These are phyloP conservation scores for Parasteatoda tepidariorum DNA, from an alignment of 1,140 invertebrate species.

Conservation along the genomic window DNA sequence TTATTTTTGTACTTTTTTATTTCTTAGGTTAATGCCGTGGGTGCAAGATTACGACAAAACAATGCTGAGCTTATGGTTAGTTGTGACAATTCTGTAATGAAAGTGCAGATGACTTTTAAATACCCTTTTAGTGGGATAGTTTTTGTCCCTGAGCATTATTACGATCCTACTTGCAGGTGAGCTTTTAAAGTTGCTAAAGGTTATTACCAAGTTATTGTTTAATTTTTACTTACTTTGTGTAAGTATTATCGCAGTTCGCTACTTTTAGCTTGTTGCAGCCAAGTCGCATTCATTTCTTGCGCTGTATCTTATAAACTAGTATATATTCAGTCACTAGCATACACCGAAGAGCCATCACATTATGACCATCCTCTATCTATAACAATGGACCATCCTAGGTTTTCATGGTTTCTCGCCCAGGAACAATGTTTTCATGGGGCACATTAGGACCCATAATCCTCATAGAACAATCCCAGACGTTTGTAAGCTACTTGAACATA, in stretches of 20 bases:
- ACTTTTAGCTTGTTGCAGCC: background rate
- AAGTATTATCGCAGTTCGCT: background rate
- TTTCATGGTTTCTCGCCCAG: too few relatives aligned
- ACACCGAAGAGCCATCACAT: too few relatives aligned
- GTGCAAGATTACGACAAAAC: background rate
- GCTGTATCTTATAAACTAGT: background rate
- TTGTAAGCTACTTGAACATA: too few relatives aligned
- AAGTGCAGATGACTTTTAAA: background rate
- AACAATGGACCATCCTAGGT: too few relatives aligned
- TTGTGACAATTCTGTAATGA: background rate
- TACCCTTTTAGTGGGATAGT: background rate
- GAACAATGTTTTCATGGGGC: too few relatives aligned
- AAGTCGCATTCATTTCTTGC: background rate
- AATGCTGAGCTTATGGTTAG: background rate
- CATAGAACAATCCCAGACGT: too few relatives aligned
- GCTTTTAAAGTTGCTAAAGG: background rate
- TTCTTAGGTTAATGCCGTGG: background rate
- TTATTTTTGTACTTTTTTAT: background rate
- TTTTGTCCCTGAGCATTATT: background rate
- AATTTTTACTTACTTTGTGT: background rate
- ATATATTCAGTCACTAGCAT: background rate
- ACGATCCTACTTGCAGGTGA: background rate
- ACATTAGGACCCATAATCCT: too few relatives aligned
- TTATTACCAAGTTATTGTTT: background rate
- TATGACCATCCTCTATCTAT: too few relatives aligned